phyloP scores from a whole-genome alignment of 2,113 vertebrate species.

The Trichechus manatus region DNA sequence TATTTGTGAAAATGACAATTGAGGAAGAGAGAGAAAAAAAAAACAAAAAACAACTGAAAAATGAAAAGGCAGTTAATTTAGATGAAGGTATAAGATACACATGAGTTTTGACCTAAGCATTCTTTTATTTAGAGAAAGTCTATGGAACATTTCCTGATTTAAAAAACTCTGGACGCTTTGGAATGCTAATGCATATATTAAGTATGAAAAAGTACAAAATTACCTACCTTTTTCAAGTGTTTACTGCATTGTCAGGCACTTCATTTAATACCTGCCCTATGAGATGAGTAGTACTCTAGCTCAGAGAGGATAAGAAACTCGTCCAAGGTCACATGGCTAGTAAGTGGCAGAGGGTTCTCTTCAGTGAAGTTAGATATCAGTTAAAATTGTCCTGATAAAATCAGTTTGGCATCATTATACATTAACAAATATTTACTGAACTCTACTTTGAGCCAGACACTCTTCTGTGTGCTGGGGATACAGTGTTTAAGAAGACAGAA shows the following conservation, averaged over 20 bases:
- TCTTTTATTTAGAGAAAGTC: neutral
- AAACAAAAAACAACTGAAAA: neutral
- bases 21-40: neutral
- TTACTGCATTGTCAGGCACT: neutral
- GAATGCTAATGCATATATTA: neutral
- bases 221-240: neutral
- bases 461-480: neutral
- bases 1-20: neutral
- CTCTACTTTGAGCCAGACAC: neutral
- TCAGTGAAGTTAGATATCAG: conserved; percentile 18
- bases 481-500: neutral
- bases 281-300: neutral
- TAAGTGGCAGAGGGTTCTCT: neutral
- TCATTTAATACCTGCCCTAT: neutral
- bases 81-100: neutral
- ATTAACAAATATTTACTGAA: conserved; percentile 26
- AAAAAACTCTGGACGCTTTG: neutral
- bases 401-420: neutral
- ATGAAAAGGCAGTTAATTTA: neutral
- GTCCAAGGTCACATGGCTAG: neutral
- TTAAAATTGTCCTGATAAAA: conserved; percentile 34
- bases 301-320: neutral
- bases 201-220: neutral
- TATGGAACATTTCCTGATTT: neutral
- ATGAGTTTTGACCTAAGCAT: conserved; percentile 19